phyloP scores from a whole-genome alignment of 2,113 vertebrate species.

The Irena cyanogastra region DNA sequence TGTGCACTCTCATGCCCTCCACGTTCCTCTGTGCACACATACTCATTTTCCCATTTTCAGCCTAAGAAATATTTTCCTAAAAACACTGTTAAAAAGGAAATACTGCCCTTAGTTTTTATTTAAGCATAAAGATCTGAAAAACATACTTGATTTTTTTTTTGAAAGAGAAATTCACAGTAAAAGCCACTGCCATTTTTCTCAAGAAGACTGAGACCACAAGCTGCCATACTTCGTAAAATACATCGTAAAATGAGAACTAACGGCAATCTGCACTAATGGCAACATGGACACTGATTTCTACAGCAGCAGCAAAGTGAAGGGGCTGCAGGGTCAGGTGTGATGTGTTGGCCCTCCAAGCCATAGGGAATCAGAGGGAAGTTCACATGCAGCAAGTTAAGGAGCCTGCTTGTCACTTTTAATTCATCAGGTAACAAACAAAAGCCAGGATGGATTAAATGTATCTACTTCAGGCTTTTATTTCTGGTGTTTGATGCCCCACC shows the following conservation, averaged over 20 bases:
- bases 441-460: neutral
- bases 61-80: neutral
- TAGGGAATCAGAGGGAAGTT: neutral
- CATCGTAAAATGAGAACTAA: neutral
- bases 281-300: neutral
- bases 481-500: neutral
- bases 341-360: neutral
- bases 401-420: accelerated
- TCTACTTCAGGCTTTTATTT: neutral
- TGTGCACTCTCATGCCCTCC: conserved; percentile 27
- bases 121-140: neutral
- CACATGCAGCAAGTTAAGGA: neutral
- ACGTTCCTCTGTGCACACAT: neutral
- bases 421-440: neutral
- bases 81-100: neutral
- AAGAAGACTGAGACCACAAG: neutral
- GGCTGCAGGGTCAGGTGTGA: neutral
- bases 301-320: neutral
- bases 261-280: neutral
- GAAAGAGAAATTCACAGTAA: neutral
- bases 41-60: neutral
- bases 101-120: neutral
- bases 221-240: neutral
- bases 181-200: neutral
- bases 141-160: neutral